Base-by-base conservation (phyloP, 2,888 invertebrate species). In the Mythimna loreyi region DNA sequence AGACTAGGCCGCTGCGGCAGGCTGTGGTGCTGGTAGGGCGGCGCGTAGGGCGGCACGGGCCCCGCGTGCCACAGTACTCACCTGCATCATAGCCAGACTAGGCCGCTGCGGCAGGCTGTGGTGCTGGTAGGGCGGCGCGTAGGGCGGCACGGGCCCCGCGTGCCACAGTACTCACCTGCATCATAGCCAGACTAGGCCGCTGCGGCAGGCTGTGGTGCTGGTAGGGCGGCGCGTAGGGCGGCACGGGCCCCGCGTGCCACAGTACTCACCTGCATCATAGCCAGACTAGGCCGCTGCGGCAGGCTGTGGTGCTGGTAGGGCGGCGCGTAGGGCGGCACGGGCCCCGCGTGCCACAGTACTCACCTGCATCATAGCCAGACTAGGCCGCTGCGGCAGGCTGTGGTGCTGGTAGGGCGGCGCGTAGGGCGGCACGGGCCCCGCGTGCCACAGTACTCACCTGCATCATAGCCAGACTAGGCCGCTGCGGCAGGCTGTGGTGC, bases 301-400 rank as follows among this genome's bases (percentile, higher is more conserved):
- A 97, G 97, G 91, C 98, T 98, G 74, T 97, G 97, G 72, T 89
- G 90, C 84, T 98, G 97, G 91, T 98, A 99, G 1, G 99, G 99
- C 64, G 97, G 97, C 78, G 96, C 96, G 90, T 98, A 98, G 0
- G 97, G 87, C 0, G 97, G 96, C 60, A 97, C 97, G 19, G 81
- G 2, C 81, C 85, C 60, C 60, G 45, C 45, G 84, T 94, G 94
- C 0, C 33, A 40, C 19, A 45, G 19, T 23, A 25, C 25, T 1
- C 21, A 98, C 98, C 90, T 98, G 98, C 98, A 99, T 98, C 88
- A 98, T 97, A 81, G 98, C 98, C 85, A 98, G 97, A 0, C 97
- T 97, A 2, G 98, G 98, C 85, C 97, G 96, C 33, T 96, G 92
- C 13, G 97, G 88, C 80, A 97, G 97, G 91, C 98, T 98, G 74